Base-by-base conservation (phyloP, 2,888 invertebrate species). In the Galeopsomyia nigrocyanea region DNA sequence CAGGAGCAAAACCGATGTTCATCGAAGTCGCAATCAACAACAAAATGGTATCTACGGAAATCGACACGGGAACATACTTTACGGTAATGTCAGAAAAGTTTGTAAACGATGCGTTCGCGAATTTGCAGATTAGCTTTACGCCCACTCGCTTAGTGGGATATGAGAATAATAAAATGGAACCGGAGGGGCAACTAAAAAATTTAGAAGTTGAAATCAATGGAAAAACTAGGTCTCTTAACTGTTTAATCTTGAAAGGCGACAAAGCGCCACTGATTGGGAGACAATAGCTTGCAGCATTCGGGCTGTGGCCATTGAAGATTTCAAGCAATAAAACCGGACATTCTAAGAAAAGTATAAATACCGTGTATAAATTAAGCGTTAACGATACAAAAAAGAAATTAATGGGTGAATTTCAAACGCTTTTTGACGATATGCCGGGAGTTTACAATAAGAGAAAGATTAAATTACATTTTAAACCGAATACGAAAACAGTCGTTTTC, bases 211-310 rank as follows among this genome's bases (percentile, higher is more conserved):
- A 39, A 21, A 61, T 64, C 17, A 53, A 64, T 31, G 46, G 39
- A 17, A 31, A 14, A 39, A 58, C 22, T 10, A 22, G 58, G n/a
- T 49, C 17, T 7, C n/a, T 75, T 17, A 46, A 65, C 21, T 70
- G 68, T 60, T 73, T 71, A 17, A 56, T 75, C 7, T 53, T 73
- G 51, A 60, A 22, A 46, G 75, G 73, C 22, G 21, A 50, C 22
- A 73, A 73, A 13, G 71, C 73, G 26, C 58, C 70, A 3, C 26
- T 70, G 14, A 63, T 75, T 13, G 73, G 73, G 7, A 60, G 75
- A 55, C 70, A 71, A 67, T 73, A 70, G 73, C 56, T 75, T 1
- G 26, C 56, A n/a, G 31, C 49, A 56, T 75, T 73, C 39, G 53
- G 57, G 0, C 19, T 46, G 47, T 75, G 73, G 75, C 75, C 73